A percentile compares a stretch with the other conserved stretches of the same genome.
Conservation (phyloP, 2,888 invertebrate species). For the Rhimphoctona megacephalus region DNA sequence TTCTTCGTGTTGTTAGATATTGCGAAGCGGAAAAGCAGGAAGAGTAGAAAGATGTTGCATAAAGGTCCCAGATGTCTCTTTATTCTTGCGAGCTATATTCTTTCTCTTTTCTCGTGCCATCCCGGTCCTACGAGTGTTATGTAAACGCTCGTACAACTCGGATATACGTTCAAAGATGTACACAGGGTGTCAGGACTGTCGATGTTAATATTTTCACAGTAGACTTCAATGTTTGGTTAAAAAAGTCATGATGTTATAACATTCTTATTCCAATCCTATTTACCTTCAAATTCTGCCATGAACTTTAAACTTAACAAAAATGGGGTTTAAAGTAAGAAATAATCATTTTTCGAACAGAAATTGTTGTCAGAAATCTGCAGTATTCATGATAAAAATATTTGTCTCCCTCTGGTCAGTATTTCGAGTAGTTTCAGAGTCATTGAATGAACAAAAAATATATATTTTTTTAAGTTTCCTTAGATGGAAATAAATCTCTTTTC, state of each 20-base stretch:
- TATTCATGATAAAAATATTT: too few species aligned
- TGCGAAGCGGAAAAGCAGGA: constrained; percentile 39
- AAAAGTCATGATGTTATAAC: neutral
- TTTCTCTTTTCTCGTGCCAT: constrained; percentile 38
- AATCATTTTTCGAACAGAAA: too few species aligned
- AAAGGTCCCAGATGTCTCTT: constrained; percentile 67
- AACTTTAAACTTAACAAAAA: neutral
- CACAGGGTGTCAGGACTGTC: constrained; percentile 13
- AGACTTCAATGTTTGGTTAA: neutral
- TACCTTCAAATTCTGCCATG: neutral
- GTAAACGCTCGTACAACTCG: constrained; percentile 34
- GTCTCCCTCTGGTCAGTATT: too few species aligned
- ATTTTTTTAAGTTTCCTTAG: too few species aligned
- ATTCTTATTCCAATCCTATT: neutral
- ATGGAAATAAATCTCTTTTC: too few species aligned
- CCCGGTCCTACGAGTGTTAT: constrained; percentile 36
- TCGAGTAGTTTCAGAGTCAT: too few species aligned
- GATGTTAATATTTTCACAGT: neutral
- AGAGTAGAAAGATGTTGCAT: constrained; percentile 51
- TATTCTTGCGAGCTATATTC: constrained; percentile 61
- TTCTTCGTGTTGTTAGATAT: constrained; percentile 45
- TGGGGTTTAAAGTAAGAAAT: too few species aligned
- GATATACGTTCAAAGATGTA: neutral
- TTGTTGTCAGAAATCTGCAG: too few species aligned
- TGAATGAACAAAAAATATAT: too few species aligned